Evolutionary conservation across 2,888 invertebrate genomes (phyloP), one percentile per base, ranked within the genome.

Genomic region (Ophonus ardosiacus): DNA sequence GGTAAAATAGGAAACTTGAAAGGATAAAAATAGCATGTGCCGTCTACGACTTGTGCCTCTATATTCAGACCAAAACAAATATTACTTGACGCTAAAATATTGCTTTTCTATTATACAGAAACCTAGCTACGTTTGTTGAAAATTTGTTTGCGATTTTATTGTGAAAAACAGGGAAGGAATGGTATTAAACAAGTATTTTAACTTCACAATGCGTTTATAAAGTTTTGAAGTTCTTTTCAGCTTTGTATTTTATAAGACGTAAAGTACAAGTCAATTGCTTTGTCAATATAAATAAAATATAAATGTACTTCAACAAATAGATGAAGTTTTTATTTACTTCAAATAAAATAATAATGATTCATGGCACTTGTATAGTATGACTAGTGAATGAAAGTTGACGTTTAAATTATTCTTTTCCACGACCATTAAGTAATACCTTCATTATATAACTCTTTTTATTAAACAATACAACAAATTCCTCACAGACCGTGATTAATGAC

Each of bases 1-100:
- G 71, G 78, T 63, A 78, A 84, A 84, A 84, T 84, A 84, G 78
- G 59, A 76, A 78, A 57, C 78, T 57, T 78, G 78, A 13, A 78
- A 21, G 78, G 56, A 78, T 78, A 78, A 78, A 31, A 78, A 78
- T 57, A 76, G 31, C 38, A 15, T 15, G 7, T 3, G 51, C 18
- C 76, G 76, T 56, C 15, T 76, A 17, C 21, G 43, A 76, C 8
- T 76, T 76, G 51, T 21, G 21, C 76, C 21, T 43, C 18, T 76
- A 51, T 76, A 76, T 76, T 51, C 51, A 43, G 38, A 51, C 76
- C 78, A 51, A 51, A 57, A 78, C 78, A 78, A 78, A 78, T 78
- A 78, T 78, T 24, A 57, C 78, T 78, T 78, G 17, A 38, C 40
- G 78, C 4, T 78, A 78, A 78, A 78, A 78, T 78, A 78, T 78